phyloP scores from a whole-genome alignment of 2,888 invertebrate genomes.

The Phortica okadai region DNA sequence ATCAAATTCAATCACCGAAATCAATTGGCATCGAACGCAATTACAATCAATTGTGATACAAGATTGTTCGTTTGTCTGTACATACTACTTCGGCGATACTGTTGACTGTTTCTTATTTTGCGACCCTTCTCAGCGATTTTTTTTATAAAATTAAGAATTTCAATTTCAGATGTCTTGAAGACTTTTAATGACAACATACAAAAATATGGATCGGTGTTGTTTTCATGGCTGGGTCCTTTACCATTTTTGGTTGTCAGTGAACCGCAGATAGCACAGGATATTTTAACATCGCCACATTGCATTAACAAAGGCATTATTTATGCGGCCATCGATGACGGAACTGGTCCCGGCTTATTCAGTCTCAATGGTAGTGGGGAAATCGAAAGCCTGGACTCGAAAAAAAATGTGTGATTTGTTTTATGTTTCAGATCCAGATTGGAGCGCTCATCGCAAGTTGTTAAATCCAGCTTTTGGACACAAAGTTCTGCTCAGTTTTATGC shows the following conservation, averaged over 20 bases:
- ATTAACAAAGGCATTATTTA: constrained; percentile 70
- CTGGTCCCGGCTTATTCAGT: constrained; percentile 69
- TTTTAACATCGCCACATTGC: constrained; percentile 70
- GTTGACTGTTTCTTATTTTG: too few relatives aligned
- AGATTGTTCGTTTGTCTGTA: constrained; percentile 3
- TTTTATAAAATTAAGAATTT: not conserved
- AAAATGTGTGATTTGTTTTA: not conserved
- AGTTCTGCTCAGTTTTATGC: constrained; percentile 68
- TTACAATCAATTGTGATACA: too few relatives aligned
- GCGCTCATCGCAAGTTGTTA: constrained; percentile 66
- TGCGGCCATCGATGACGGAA: constrained; percentile 67
- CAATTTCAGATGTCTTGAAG: constrained; percentile 56
- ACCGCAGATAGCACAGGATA: constrained; percentile 67
- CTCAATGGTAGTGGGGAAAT: constrained; percentile 55
- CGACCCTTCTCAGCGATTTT: not conserved
- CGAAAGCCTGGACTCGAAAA: not conserved
- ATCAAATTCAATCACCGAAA: too few relatives aligned
- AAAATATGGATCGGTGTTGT: constrained; percentile 61
- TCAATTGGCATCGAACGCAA: too few relatives aligned
- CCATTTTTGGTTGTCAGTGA: constrained; percentile 70
- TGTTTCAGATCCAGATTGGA: constrained; percentile 68
- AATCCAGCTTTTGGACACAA: constrained; percentile 73
- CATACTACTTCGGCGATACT: too few relatives aligned
- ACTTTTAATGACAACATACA: constrained; percentile 53
- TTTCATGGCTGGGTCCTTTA: constrained; percentile 73